Evolutionary conservation across 2,888 invertebrate species (phyloP), one percentile per base, ranked within the genome.

Genomic region (Cataglyphis cursor): DNA sequence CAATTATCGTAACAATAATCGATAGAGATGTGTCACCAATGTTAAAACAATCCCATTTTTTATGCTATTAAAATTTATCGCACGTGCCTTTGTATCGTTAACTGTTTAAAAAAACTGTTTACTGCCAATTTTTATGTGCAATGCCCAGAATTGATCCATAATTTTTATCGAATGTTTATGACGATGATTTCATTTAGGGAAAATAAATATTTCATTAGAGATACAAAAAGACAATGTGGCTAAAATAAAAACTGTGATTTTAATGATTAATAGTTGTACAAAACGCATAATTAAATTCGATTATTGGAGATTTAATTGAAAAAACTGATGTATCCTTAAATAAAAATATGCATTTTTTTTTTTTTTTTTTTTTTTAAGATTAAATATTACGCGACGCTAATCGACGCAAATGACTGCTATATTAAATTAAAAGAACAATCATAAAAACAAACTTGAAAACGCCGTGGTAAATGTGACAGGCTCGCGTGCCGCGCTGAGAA

Each of bases 381-480:
- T 80, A 48, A 80, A 59, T 21, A 70, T 70, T 70, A 80, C 70
- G 70, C 59, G 70, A 80, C 59, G 31, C 59, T 80, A 80, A 80
- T 70, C 35, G 44, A 59, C 68, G 15, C n/a, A 44, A 41, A 66
- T 44, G 35, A 59, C 59, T 31, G 59, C 54, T 44, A 70, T 80
- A 35, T 80, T 70, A 80, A 80, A 70, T 78, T 31, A 70, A 24
- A 59, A 48, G 35, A 80, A 80, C 70, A 61, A 80, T 80, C 70
- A 80, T 48, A 64, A 64, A 61, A 70, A 44, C 78, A 80, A 80
- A 70, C 70, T 35, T 59, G 70, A 70, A 68, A 51, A 57, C 41
- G 12, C 31, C 48, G 59, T 35, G 59, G 70, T 80, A 70, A 80
- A 70, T 59, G 78, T 41, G 76, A 41, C 68, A 41, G 18, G 59